These are phyloP conservation scores for Pampus argenteus DNA, from an alignment of 2,797 vertebrate species.

Conservation along the genomic window DNA sequence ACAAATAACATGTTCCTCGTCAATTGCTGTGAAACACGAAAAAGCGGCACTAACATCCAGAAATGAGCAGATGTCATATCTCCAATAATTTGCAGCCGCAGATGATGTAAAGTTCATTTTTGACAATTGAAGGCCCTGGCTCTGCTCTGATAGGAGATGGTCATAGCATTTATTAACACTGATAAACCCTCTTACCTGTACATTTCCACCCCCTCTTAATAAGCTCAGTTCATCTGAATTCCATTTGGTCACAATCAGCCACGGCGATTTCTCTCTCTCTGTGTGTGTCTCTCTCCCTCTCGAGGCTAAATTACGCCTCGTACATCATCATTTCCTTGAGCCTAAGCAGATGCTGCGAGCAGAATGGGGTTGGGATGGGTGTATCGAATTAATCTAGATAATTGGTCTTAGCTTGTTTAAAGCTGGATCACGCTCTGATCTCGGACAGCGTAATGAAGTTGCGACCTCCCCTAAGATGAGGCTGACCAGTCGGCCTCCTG, in stretches of 20 bases:
- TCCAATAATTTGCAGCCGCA: constrained; percentile 5
- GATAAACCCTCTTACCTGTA: constrained; percentile 69
- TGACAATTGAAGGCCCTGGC: constrained; percentile 18
- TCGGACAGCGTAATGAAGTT: constrained; percentile 65
- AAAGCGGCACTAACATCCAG: constrained; percentile 35
- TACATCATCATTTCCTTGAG: constrained; percentile 79
- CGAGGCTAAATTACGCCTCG: constrained; percentile 68
- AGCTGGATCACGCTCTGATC: constrained; percentile 55
- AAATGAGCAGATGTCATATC: constrained; percentile 35
- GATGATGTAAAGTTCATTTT: constrained; percentile 53
- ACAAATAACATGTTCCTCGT: constrained; percentile 27
- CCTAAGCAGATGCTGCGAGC: constrained; percentile 73
- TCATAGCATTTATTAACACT: constrained; percentile 57
- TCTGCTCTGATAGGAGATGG: constrained; percentile 22
- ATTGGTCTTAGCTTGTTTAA: constrained; percentile 73
- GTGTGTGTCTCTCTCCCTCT: constrained; percentile 44
- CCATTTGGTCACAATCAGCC: constrained; percentile 66
- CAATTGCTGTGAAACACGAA: constrained; percentile 38
- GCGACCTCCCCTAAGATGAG: constrained; percentile 52
- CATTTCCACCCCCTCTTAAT: constrained; percentile 58
- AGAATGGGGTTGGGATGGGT: constrained; percentile 70
- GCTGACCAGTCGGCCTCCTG: constrained; percentile 24
- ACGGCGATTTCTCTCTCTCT: constrained; percentile 52
- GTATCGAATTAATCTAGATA: constrained; percentile 80
- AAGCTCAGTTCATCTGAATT: constrained; percentile 67